A percentile compares a stretch with the other conserved stretches of the same genome.
Conservation (phyloP, 2,113 vertebrate species). For the Ictalurus punctatus region DNA sequence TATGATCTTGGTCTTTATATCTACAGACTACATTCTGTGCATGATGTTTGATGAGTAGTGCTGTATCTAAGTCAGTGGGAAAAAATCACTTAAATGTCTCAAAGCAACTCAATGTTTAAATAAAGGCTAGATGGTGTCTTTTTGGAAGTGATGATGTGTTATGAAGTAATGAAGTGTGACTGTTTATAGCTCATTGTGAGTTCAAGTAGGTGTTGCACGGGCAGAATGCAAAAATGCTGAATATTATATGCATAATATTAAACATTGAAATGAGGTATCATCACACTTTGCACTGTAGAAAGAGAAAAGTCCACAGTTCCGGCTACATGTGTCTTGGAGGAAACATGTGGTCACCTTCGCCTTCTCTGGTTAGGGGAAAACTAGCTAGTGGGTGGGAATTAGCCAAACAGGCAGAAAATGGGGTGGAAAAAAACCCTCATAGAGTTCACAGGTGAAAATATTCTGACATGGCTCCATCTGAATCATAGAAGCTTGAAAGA, state of each 20-base stretch:
- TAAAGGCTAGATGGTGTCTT: background rate
- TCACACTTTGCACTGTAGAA: slow-evolving; percentile 63
- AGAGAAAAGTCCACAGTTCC: background rate
- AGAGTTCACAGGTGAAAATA: background rate
- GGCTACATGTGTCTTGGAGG: background rate
- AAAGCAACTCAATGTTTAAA: background rate
- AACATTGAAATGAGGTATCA: background rate
- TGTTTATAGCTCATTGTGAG: slow-evolving; percentile 26
- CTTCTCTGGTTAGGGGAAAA: background rate
- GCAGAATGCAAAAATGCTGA: background rate
- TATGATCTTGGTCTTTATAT: background rate
- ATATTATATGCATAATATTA: too few species aligned
- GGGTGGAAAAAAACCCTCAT: background rate
- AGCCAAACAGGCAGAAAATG: background rate
- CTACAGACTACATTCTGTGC: background rate
- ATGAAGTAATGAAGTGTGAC: slow-evolving; percentile 28
- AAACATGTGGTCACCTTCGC: background rate
- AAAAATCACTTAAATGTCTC: background rate
- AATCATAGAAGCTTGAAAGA: background rate
- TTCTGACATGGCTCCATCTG: background rate
- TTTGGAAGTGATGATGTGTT: background rate
- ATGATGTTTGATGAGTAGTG: background rate
- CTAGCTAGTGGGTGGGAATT: background rate
- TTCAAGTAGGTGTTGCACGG: slow-evolving; percentile 9
- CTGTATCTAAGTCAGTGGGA: background rate